Conservation (phyloP, 2,888 invertebrate species). For the Ditylenchus weischeri region DNA sequence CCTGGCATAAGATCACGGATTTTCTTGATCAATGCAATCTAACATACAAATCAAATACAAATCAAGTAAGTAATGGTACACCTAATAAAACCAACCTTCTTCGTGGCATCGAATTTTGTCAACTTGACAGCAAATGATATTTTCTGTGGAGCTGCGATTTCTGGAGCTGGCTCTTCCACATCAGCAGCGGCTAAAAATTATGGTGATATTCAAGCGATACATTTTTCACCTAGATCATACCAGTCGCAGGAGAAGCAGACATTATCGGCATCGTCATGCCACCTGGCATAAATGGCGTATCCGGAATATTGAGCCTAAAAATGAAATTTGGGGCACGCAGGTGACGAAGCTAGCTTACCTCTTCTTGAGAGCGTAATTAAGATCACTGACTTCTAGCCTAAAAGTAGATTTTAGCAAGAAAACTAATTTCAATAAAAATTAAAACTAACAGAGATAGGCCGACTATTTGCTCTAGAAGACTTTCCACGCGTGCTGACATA, state of each 20-base stretch:
- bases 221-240: not conserved
- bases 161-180: conserved; percentile 29
- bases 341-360: not conserved
- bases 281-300: conserved; percentile 51
- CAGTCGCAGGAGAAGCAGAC: conserved; percentile 30
- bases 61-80: too few species aligned
- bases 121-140: conserved; percentile 67
- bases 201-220: conserved; percentile 8
- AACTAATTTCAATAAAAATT: too few species aligned
- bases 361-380: conserved; percentile 57
- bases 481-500: too few species aligned
- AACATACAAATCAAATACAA: too few species aligned
- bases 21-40: conserved; percentile 90
- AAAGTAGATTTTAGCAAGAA: too few species aligned
- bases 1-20: conserved; percentile 84
- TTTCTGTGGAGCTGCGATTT: conserved; percentile 33
- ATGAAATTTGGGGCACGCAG: too few species aligned
- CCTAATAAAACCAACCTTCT: conserved; percentile 71
- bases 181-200: conserved; percentile 24
- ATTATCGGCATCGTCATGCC: conserved; percentile 44
- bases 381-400: conserved; percentile 51
- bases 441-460: too few species aligned
- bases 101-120: conserved; percentile 82
- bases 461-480: too few species aligned
- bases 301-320: conserved; percentile 50